Percentiles rank a stretch among this genome's conserved stretches.
Conservation (phyloP, 2,888 invertebrate genomes). For the Stenoptilia bipunctidactyla region DNA sequence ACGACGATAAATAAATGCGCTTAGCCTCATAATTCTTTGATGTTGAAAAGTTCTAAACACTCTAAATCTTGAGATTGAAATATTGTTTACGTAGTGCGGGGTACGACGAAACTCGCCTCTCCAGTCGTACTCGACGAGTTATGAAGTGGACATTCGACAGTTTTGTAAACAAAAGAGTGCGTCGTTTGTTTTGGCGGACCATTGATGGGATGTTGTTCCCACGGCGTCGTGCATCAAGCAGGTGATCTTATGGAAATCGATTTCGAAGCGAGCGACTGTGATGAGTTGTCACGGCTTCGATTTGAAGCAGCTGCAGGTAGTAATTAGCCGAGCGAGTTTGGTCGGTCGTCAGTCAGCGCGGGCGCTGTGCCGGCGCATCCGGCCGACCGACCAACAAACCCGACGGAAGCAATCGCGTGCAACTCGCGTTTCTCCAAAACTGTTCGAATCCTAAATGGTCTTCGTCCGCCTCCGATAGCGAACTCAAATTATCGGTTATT, state of each 20-base stretch:
- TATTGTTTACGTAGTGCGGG: constrained; percentile 43
- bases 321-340: no score
- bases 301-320: no score
- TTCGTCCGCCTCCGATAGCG: constrained; percentile 49
- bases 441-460: constrained; percentile 45
- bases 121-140: constrained; percentile 18
- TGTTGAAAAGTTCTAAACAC: constrained; percentile 13
- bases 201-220: constrained; percentile 58
- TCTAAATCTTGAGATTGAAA: constrained; percentile 22
- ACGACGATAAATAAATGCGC: constrained; percentile 12
- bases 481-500: constrained; percentile 57
- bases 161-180: constrained; percentile 63
- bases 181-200: constrained; percentile 44
- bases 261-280: constrained; percentile 32
- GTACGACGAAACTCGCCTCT: constrained; percentile 31
- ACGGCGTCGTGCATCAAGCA: constrained; percentile 33
- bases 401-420: not conserved
- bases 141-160: constrained; percentile 54
- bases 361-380: not conserved
- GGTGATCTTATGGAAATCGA: constrained; percentile 32
- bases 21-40: constrained; percentile 17
- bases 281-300: no score
- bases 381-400: constrained; percentile 11
- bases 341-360: not conserved
- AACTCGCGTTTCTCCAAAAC: constrained; percentile 43